Conservation (phyloP, 2,113 vertebrate species). For the Campylomormyrus numenius region DNA sequence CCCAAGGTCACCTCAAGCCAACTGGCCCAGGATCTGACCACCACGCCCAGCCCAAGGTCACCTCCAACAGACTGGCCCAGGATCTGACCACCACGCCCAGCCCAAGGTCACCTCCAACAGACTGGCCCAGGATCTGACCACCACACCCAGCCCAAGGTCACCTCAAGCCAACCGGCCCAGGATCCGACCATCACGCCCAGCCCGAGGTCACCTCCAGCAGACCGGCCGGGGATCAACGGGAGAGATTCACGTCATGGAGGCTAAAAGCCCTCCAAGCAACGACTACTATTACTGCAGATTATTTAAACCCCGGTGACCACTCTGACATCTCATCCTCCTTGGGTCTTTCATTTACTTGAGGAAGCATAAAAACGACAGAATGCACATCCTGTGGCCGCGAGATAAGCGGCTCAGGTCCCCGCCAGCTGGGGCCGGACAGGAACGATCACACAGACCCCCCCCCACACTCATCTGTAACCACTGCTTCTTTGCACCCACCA, state of each 20-base stretch:
- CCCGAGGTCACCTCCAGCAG: not conserved
- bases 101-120: too few relatives aligned
- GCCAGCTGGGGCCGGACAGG: not conserved
- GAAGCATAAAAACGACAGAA: not conserved
- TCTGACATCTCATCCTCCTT: conserved; percentile 7
- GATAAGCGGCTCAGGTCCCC: conserved; percentile 9
- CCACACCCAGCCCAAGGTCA: not conserved
- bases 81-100: not conserved
- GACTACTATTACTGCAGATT: not conserved
- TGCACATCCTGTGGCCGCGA: not conserved
- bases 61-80: not conserved
- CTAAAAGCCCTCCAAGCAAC: not conserved
- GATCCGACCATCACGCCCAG: not conserved
- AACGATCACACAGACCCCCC: not conserved
- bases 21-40: not conserved
- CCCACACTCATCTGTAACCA: not conserved
- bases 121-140: not conserved
- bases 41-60: not conserved
- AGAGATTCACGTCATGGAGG: not conserved
- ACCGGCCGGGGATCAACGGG: not conserved
- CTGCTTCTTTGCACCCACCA: not conserved
- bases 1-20: too few relatives aligned
- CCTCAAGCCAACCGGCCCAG: not conserved
- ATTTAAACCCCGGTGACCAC: conserved; percentile 11
- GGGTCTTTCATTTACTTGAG: not conserved